Percentiles rank a stretch among this genome's conserved stretches.
phyloP scores from a whole-genome alignment of 2,797 vertebrate species.

The Falco cherrug region DNA sequence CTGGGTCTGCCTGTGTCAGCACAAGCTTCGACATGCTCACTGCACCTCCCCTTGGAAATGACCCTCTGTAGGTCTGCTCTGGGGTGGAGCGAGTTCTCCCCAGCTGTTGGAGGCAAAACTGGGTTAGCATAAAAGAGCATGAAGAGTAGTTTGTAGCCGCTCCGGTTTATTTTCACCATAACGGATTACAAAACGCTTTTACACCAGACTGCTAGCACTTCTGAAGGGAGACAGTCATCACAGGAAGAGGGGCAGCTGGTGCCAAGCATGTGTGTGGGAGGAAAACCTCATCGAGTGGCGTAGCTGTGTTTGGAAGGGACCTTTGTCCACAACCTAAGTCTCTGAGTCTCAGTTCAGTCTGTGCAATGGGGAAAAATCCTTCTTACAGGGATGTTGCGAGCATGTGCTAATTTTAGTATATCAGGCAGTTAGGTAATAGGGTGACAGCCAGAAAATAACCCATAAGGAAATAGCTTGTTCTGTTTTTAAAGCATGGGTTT shows the following conservation, averaged over 20 bases:
- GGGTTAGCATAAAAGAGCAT: neutral
- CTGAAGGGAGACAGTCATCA: slow-evolving; percentile 44
- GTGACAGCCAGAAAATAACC: slow-evolving; percentile 48
- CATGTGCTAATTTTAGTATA: slow-evolving; percentile 4
- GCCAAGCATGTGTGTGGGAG: slow-evolving; percentile 21
- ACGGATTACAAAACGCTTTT: neutral
- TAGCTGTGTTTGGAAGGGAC: slow-evolving; percentile 39
- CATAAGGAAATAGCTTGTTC: slow-evolving; percentile 6
- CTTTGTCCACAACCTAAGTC: slow-evolving; percentile 40
- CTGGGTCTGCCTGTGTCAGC: neutral
- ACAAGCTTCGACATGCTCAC: fast-evolving
- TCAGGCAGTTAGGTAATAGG: slow-evolving; percentile 39
- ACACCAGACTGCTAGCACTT: slow-evolving; percentile 29
- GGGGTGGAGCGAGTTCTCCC: neutral
- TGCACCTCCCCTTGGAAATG: neutral
- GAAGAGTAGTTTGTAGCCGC: neutral
- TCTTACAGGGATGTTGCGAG: slow-evolving; percentile 1
- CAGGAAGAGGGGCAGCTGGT: slow-evolving; percentile 63
- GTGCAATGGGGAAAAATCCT: neutral
- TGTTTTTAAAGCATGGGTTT: neutral
- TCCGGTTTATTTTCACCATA: slow-evolving; percentile 31
- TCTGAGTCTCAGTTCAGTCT: slow-evolving; percentile 8
- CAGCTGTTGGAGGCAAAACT: neutral
- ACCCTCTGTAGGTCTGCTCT: neutral
- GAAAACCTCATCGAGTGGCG: neutral